These are phyloP conservation scores for Philereme transversata DNA, from an alignment of 2,888 invertebrate genomes.

Conservation along the genomic window DNA sequence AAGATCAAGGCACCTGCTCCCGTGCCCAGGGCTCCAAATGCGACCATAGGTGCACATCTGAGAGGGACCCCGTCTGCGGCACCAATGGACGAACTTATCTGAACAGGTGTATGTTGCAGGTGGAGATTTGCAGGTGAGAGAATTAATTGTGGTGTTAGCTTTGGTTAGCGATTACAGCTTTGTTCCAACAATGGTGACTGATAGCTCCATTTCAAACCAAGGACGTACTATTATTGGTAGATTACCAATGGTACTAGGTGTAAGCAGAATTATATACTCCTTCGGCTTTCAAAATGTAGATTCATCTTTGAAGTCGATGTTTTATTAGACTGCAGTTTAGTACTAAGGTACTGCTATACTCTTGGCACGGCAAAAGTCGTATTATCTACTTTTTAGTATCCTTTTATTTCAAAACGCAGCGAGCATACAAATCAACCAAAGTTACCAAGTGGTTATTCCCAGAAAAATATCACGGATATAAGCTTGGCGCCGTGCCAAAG, in stretches of 20 bases:
- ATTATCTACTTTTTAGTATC: slow-evolving; percentile 14
- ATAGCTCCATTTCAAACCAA: too few species aligned
- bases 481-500: slow-evolving; percentile 25
- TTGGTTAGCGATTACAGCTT: not conserved
- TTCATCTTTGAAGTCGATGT: not conserved
- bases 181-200: not conserved
- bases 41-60: slow-evolving; percentile 90
- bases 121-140: slow-evolving; percentile 88
- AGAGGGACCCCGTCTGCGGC: slow-evolving; percentile 94
- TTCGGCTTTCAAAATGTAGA: too few species aligned
- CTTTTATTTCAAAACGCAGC: slow-evolving; percentile 5
- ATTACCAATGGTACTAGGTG: too few species aligned
- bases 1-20: slow-evolving; percentile 84
- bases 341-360: too few species aligned
- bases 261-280: too few species aligned
- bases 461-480: slow-evolving; percentile 30
- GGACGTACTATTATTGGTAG: too few species aligned
- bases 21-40: slow-evolving; percentile 87
- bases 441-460: slow-evolving; percentile 10
- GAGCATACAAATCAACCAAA: slow-evolving; percentile 17
- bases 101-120: slow-evolving; percentile 90
- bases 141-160: not conserved
- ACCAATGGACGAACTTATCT: slow-evolving; percentile 90
- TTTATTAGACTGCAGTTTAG: not conserved
- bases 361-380: slow-evolving; percentile 22